Conservation (phyloP, 1,140 invertebrate species). For the Triops cancriformis region DNA sequence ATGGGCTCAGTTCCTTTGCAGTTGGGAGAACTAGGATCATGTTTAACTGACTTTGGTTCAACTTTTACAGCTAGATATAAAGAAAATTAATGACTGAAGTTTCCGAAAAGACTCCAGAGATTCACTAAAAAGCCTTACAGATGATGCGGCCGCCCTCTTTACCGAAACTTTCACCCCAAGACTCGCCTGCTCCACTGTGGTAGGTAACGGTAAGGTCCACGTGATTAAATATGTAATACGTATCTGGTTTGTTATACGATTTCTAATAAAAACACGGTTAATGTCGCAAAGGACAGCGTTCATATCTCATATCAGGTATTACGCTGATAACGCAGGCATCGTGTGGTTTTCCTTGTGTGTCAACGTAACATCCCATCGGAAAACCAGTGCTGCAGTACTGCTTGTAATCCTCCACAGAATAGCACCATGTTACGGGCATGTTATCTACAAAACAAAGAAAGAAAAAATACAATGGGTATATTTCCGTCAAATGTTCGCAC, state of each 20-base stretch:
- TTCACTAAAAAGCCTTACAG: slow-evolving; percentile 30
- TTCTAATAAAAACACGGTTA: slow-evolving; percentile 25
- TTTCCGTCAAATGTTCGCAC: no score
- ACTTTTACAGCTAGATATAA: slow-evolving; percentile 54
- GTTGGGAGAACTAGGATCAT: slow-evolving; percentile 44
- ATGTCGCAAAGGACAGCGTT: background rate
- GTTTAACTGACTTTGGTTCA: slow-evolving; percentile 67
- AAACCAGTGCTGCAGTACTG: slow-evolving; percentile 90
- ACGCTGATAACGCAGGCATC: slow-evolving; percentile 54
- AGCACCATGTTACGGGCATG: slow-evolving; percentile 96
- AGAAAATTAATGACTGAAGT: background rate
- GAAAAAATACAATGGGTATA: no score
- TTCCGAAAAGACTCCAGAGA: background rate
- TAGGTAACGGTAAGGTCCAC: slow-evolving; percentile 88
- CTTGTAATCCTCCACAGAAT: slow-evolving; percentile 61
- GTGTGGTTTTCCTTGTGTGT: slow-evolving; percentile 47
- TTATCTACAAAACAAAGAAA: slow-evolving; percentile 56
- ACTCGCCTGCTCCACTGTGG: slow-evolving; percentile 73
- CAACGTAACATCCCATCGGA: slow-evolving; percentile 91
- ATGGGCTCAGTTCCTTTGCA: slow-evolving; percentile 52
- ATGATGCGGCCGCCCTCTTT: slow-evolving; percentile 75
- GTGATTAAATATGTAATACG: slow-evolving; percentile 93
- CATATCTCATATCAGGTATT: slow-evolving; percentile 22
- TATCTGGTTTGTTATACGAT: slow-evolving; percentile 51
- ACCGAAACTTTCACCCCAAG: slow-evolving; percentile 67